Percentiles rank a stretch among this genome's conserved stretches.
Conservation (phyloP, 1,140 invertebrate species). For the Sitophilus oryzae region DNA sequence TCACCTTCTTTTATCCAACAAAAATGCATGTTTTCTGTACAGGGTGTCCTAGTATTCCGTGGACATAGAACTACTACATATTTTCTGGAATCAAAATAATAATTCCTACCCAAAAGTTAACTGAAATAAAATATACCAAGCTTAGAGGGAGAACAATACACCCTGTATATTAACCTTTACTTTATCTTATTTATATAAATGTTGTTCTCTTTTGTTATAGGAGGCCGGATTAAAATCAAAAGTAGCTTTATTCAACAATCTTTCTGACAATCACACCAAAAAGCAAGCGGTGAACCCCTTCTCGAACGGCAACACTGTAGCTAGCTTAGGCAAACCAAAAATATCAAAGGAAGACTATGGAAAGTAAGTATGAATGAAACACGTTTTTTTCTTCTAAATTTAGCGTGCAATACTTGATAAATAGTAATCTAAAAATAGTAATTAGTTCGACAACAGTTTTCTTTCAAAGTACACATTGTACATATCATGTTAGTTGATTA, state of each 20-base stretch:
- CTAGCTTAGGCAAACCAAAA: conserved; percentile 58
- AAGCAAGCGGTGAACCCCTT: conserved; percentile 73
- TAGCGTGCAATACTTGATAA: no score
- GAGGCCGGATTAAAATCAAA: conserved; percentile 58
- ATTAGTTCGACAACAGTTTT: no score
- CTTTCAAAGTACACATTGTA: no score
- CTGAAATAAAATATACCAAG: not conserved
- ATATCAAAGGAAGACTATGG: conserved; percentile 87
- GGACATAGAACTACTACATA: no score
- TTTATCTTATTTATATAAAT: conserved; percentile 2
- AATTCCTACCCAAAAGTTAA: not conserved
- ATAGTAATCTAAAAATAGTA: no score
- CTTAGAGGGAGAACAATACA: no score
- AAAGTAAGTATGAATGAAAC: conserved; percentile 58
- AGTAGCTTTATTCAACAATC: conserved; percentile 68
- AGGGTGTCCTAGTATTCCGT: no score
- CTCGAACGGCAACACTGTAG: conserved; percentile 47
- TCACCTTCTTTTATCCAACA: not conserved
- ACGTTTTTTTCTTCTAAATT: no score
- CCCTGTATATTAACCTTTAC: no score
- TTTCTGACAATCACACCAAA: conserved; percentile 60
- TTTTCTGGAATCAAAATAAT: not conserved
- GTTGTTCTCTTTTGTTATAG: conserved; percentile 43
- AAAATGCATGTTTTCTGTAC: no score
- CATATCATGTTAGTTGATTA: no score